These are phyloP conservation scores for Bos taurus DNA, from an alignment of 2,113 vertebrate species.

Conservation along the genomic window ARS-UCD2.0 NC_037332.1:11892001-11892500, in stretches of 20 bases:
- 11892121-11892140: not conserved
- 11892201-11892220: not conserved
- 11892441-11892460: not conserved
- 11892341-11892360: not conserved
- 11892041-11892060: not conserved
- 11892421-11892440: not conserved
- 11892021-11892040: not conserved
- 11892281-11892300: not conserved
- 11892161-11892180: accelerated
- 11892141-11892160: not conserved
- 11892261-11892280: not conserved
- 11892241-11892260: not conserved
- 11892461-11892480: not conserved
- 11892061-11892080: not conserved
- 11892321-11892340: not conserved
- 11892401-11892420: not conserved
- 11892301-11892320: not conserved
- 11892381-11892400: not conserved
- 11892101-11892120: not conserved
- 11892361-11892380: not conserved
- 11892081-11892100: not conserved
- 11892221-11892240: not conserved
- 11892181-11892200: not conserved
- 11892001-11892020: not conserved
- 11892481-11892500: not conserved